Evolutionary conservation across 2,888 invertebrate species (phyloP).

Genomic region (Carabus problematicus): DNA sequence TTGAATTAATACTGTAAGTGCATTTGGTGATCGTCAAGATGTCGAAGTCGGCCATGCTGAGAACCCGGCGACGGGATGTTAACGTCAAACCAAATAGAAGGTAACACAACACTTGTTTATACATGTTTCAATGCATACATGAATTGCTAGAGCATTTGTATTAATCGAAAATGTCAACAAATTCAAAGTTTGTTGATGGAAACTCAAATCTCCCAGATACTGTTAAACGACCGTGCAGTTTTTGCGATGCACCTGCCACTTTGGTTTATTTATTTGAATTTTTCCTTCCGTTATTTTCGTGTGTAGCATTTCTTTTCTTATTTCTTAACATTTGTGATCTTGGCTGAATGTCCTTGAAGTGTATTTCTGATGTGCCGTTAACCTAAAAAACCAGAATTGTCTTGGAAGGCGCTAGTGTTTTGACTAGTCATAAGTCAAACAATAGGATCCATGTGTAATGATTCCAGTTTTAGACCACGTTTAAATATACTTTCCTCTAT

Average conservation of each 20-base stretch:
- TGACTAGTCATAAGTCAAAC: background rate
- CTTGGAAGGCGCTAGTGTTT: background rate
- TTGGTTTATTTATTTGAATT: no score
- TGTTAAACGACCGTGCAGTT: background rate
- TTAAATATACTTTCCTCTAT: no score
- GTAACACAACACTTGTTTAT: conserved; percentile 57
- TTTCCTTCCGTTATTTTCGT: no score
- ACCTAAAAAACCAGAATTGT: conserved; percentile 7
- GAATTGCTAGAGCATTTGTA: background rate
- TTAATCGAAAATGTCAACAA: background rate
- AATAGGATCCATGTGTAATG: background rate
- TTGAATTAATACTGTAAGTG: conserved; percentile 38
- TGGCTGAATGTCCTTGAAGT: background rate
- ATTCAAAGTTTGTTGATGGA: no score
- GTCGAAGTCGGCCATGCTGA: conserved; percentile 79
- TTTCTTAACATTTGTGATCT: background rate
- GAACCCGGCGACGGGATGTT: conserved; percentile 84
- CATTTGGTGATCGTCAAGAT: conserved; percentile 54
- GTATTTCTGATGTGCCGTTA: conserved; percentile 5
- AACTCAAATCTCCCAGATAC: no score
- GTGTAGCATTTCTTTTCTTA: background rate
- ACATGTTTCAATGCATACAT: background rate
- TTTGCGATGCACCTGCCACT: no score
- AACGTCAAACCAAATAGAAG: conserved; percentile 89
- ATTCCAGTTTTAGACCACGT: no score